Conservation (phyloP, 1,140 invertebrate genomes). For the Scaptodrosophila lebanonensis region DNA sequence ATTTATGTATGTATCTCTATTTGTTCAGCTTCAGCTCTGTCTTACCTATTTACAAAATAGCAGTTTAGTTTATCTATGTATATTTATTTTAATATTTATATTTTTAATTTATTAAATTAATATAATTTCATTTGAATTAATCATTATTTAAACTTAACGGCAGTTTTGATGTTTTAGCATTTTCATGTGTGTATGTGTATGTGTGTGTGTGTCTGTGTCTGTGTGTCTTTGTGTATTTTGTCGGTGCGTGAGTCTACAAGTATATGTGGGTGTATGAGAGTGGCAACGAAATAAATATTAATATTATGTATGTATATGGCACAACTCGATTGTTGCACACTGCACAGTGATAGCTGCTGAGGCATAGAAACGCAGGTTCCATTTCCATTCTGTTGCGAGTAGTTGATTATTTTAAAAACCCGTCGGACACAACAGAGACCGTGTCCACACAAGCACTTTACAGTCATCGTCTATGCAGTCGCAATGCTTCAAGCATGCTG, state of each 20-base stretch:
- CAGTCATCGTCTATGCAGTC: no score
- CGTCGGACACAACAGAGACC: no score
- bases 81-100: conserved; percentile 44
- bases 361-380: no score
- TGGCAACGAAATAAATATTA: conserved; percentile 20
- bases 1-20: conserved; percentile 54
- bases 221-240: conserved; percentile 22
- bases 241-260: conserved; percentile 29
- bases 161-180: conserved; percentile 74
- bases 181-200: conserved; percentile 25
- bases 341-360: no score
- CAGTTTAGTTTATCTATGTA: conserved; percentile 61
- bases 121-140: conserved; percentile 55
- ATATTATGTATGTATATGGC: neutral
- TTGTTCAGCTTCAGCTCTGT: conserved; percentile 64
- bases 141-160: conserved; percentile 72
- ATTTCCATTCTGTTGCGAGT: no score
- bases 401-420: no score
- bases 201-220: conserved; percentile 24
- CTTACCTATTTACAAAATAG: conserved; percentile 72
- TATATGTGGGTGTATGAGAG: conserved; percentile 9
- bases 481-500: no score
- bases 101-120: conserved; percentile 36
- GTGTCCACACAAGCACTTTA: no score
- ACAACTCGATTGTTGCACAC: no score